These are phyloP conservation scores for Corydoras maculifer DNA, from an alignment of 2,113 vertebrate genomes.

Conservation along the genomic window DNA sequence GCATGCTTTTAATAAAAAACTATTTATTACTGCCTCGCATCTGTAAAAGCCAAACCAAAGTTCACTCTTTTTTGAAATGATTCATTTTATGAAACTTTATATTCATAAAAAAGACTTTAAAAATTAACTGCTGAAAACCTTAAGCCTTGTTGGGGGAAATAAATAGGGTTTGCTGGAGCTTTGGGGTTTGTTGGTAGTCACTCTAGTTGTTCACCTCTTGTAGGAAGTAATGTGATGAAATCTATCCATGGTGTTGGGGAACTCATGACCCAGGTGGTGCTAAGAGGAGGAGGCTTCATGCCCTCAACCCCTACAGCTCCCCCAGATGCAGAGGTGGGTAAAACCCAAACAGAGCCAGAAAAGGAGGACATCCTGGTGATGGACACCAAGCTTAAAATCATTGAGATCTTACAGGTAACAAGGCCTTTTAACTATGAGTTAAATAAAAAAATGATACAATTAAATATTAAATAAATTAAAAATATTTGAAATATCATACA, in stretches of 20 bases:
- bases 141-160: too few relatives aligned
- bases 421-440: not conserved
- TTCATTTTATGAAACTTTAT: too few relatives aligned
- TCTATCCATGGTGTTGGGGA: conserved; percentile 97
- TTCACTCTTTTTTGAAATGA: too few relatives aligned
- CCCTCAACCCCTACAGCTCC: conserved; percentile 79
- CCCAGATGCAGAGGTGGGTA: conserved; percentile 84
- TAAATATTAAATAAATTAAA: not conserved
- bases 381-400: conserved; percentile 98
- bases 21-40: too few relatives aligned
- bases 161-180: too few relatives aligned
- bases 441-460: too few relatives aligned
- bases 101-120: too few relatives aligned
- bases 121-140: too few relatives aligned
- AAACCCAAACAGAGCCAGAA: conserved; percentile 83
- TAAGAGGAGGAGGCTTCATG: conserved; percentile 87
- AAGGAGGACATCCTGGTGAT: conserved; percentile 98
- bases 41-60: too few relatives aligned
- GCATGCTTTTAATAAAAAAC: too few relatives aligned
- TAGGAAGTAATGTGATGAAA: conserved; percentile 95
- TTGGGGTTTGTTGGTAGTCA: too few relatives aligned
- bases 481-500: too few relatives aligned
- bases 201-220: conserved; percentile 16
- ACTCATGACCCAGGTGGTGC: conserved; percentile 96
- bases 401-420: conserved; percentile 93